A percentile compares a stretch with the other conserved stretches of the same genome.
phyloP scores from a whole-genome alignment of 2,797 vertebrate genomes.

The Silurus lanzhouensis region DNA sequence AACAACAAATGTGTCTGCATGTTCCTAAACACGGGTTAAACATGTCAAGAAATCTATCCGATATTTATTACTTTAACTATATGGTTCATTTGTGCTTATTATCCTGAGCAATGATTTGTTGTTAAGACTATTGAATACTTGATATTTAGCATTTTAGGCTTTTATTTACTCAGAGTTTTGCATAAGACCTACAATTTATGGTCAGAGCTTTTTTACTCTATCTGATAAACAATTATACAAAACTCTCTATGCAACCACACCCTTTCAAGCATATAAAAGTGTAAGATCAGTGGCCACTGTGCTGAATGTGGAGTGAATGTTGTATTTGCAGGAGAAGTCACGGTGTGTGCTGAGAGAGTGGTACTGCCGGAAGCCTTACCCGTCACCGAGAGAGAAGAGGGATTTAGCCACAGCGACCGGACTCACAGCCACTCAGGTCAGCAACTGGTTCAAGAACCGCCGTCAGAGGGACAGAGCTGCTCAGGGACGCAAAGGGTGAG shows the following conservation, averaged over 20 bases:
- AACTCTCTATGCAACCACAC: not conserved
- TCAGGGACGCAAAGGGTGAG: slow-evolving; percentile 57
- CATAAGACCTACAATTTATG: no score
- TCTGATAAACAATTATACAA: not conserved
- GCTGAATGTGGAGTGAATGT: not conserved
- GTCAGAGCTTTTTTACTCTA: not conserved
- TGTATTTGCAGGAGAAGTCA: slow-evolving; percentile 69
- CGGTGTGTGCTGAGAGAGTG: slow-evolving; percentile 66
- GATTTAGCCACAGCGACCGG: slow-evolving; percentile 62
- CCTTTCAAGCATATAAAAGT: not conserved
- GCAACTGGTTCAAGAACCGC: slow-evolving; percentile 72
- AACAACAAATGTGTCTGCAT: no score
- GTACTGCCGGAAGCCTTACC: slow-evolving; percentile 70
- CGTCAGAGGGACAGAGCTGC: slow-evolving; percentile 65
- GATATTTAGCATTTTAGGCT: no score
- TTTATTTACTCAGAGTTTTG: no score
- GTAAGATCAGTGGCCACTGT: not conserved
- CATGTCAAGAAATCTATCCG: no score
- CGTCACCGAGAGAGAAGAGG: slow-evolving; percentile 66
- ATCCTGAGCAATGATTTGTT: no score
- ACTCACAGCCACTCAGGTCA: slow-evolving; percentile 67
- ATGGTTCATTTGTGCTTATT: no score
- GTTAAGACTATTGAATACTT: no score
- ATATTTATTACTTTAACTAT: no score
- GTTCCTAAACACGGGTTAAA: no score